Base-by-base conservation (phyloP, 2,797 vertebrate genomes). In the Sebastes steindachneri region DNA sequence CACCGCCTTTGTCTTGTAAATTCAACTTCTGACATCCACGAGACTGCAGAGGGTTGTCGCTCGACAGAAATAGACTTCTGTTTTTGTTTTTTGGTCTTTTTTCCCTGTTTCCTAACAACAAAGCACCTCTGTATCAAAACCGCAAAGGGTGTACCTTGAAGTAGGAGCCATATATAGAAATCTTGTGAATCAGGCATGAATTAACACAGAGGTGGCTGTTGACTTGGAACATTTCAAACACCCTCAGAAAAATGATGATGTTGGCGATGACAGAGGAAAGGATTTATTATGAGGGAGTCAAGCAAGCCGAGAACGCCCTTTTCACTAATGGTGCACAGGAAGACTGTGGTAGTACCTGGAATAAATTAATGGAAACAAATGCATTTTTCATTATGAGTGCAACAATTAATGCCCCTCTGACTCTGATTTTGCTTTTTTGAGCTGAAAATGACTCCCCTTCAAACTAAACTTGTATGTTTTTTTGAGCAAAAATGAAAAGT, bases 1-100 rank as follows among this genome's bases (percentile, higher is more conserved):
- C 92, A 63, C 86, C 88, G 90, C 88, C 92, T 95, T 94, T 93
- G 92, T 95, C 93, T 94, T 93, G 89, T 93, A 93, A 95, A 94
- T 93, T 91, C 90, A 92, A 92, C 94, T 93, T 93, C 92, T 95
- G 93, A 93, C 90, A 94, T 91, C 83, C 74, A 55, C 73, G 67
- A 94, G 84, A 94, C 94, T 93, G 91, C 87, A 81, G 92, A 95
- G 94, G 91, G 88, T 94, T 95, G 91, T 95, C 80, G 79, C 91
- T 90, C 41, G 91, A 92, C 93, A 93, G 90, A 95, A 96, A 95
- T 94, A 96, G 92, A 94, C 75, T 86, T 84, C 74, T 84, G 89
- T 88, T 91, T 94, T 93, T 89, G 76, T 88, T 93, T 89, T 90
- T 75, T 80, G 48, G 67, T 83, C 41, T 83, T 77, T 64, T 63